These are phyloP conservation scores for Tapera naevia DNA, from an alignment of 2,797 vertebrate species.

Conservation along the genomic window DNA sequence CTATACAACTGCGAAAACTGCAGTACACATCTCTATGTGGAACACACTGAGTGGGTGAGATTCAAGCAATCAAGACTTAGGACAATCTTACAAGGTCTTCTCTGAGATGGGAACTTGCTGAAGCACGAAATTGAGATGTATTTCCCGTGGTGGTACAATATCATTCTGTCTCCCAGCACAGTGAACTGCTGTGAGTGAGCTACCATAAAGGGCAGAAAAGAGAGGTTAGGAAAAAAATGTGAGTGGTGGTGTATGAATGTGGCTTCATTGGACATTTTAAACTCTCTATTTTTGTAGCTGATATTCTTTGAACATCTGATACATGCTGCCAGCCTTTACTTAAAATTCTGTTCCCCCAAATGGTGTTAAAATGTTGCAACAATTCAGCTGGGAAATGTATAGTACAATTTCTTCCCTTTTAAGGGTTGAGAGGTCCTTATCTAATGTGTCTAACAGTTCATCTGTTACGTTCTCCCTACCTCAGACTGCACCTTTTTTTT, in stretches of 20 bases:
- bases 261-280: background rate
- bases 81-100: background rate
- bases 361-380: slow-evolving; percentile 37
- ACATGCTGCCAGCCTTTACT: background rate
- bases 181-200: background rate
- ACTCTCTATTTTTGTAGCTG: background rate
- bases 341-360: slow-evolving; percentile 47
- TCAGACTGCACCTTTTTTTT: slow-evolving; percentile 53
- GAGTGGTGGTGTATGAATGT: background rate
- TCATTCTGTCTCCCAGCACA: background rate
- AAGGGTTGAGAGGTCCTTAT: slow-evolving; percentile 42
- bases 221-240: background rate
- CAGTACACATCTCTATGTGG: background rate
- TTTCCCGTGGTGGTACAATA: background rate
- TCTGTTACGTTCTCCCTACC: slow-evolving; percentile 3
- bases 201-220: background rate
- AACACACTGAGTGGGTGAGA: background rate
- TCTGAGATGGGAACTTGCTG: background rate
- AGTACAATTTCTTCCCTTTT: slow-evolving; percentile 42
- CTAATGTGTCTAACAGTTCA: slow-evolving; percentile 40
- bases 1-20: background rate
- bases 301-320: slow-evolving; percentile 1
- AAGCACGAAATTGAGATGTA: background rate
- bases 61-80: background rate
- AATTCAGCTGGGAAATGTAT: slow-evolving; percentile 37